Conservation (phyloP, 2,113 vertebrate species). For the Sus scrofa region T2T-Sscrofa CM000827.6:95900001-95900500, state of each 20-base stretch:
- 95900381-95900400: background rate
- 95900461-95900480: background rate
- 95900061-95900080: background rate
- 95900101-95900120: background rate
- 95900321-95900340: background rate
- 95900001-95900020: slow-evolving; percentile 13
- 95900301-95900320: background rate
- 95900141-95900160: background rate
- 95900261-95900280: background rate
- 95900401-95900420: background rate
- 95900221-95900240: background rate
- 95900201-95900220: background rate
- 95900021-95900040: background rate
- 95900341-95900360: background rate
- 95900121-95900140: background rate
- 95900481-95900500: background rate
- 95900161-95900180: background rate
- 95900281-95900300: background rate
- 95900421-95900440: background rate
- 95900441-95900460: background rate
- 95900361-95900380: background rate
- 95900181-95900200: background rate
- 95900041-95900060: background rate
- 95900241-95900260: background rate
- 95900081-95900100: background rate